Evolutionary conservation across 2,113 vertebrate species (phyloP).

Genomic region (Hiodon alosoides): DNA sequence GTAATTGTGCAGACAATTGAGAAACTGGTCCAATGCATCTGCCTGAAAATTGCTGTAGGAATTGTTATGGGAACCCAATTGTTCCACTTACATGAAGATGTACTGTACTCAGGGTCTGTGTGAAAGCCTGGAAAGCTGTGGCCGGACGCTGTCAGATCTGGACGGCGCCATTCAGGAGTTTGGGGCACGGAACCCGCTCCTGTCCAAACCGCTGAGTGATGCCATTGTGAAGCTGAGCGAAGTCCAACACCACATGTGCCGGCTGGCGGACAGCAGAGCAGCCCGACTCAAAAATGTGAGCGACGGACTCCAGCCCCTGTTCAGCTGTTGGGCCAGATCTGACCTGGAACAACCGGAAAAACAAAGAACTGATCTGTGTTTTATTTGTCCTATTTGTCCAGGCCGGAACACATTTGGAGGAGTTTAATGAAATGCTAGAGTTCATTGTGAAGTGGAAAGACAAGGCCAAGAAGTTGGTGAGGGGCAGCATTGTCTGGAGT

Average conservation of each 20-base stretch:
- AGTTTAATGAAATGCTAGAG: slow-evolving; percentile 84
- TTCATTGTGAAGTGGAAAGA: slow-evolving; percentile 83
- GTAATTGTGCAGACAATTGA: no score
- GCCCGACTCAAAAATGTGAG: slow-evolving; percentile 79
- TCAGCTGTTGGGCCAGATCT: no score
- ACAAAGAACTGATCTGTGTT: not conserved
- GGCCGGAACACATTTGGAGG: slow-evolving; percentile 77
- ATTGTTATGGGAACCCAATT: not conserved
- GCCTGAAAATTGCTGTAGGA: not conserved
- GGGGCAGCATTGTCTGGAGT: slow-evolving; percentile 78
- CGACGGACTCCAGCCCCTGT: not conserved
- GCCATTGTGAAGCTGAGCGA: slow-evolving; percentile 73
- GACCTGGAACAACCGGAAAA: not conserved
- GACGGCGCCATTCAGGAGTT: slow-evolving; percentile 78
- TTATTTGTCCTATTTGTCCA: slow-evolving; percentile 38
- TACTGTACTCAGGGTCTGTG: slow-evolving; percentile 61
- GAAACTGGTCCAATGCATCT: no score
- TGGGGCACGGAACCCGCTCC: slow-evolving; percentile 66
- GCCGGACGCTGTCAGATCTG: slow-evolving; percentile 71
- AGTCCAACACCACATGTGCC: slow-evolving; percentile 75
- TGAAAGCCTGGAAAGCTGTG: slow-evolving; percentile 76
- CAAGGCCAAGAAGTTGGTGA: slow-evolving; percentile 78
- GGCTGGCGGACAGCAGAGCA: slow-evolving; percentile 72
- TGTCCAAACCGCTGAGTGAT: slow-evolving; percentile 76
- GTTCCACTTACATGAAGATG: not conserved